Conservation (phyloP, 2,888 invertebrate species). For the Drosophila eohydei region DNA sequence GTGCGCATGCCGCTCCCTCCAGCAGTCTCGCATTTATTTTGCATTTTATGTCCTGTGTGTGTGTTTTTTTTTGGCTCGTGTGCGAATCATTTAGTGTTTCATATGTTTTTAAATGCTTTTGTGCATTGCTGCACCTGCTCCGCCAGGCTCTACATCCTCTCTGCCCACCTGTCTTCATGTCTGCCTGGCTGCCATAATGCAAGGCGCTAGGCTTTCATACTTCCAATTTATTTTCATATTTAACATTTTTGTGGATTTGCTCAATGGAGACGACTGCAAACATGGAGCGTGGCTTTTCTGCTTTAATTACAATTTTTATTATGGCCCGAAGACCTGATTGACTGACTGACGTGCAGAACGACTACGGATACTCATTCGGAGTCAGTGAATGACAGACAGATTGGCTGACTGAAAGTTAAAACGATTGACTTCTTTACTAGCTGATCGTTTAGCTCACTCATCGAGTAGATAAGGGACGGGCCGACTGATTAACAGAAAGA, state of each 20-base stretch:
- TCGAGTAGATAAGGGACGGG: not conserved
- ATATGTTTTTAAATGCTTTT: conserved; percentile 51
- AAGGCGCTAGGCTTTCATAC: conserved; percentile 7
- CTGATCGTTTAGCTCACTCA: not conserved
- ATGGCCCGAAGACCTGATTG: not conserved
- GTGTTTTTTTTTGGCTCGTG: conserved; percentile 41
- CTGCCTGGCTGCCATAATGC: not conserved
- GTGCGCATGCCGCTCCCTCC: conserved; percentile 12
- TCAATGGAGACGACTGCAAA: not conserved
- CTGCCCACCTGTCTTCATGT: not conserved
- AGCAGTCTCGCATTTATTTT: conserved; percentile 6
- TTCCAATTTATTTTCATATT: conserved; percentile 11
- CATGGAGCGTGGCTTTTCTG: not conserved
- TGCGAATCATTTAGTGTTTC: conserved; percentile 54
- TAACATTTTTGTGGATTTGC: not conserved
- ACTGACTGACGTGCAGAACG: not conserved
- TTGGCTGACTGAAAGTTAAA: not conserved
- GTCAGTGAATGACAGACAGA: not conserved
- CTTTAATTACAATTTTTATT: not conserved
- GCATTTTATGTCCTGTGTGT: conserved; percentile 1
- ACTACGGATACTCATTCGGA: not conserved
- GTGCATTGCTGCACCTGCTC: conserved; percentile 42
- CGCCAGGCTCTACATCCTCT: not conserved
- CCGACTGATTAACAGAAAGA: not conserved
- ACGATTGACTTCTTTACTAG: not conserved